Conservation (phyloP, 1,140 invertebrate species). For the Diuraphis noxia region DNA sequence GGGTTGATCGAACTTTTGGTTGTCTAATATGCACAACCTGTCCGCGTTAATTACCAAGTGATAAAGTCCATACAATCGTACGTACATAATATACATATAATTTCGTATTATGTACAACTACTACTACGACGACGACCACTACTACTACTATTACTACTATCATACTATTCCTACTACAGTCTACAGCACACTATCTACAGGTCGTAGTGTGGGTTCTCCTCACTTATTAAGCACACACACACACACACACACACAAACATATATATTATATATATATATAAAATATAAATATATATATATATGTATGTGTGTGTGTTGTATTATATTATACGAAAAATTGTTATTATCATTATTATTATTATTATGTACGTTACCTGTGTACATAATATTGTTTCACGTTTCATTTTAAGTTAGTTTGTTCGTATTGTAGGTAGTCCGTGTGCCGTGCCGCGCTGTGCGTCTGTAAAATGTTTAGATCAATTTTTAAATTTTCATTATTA, state of each 20-base stretch:
- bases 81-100: not conserved
- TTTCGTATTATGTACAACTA: not conserved
- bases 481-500: not conserved
- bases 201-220: not conserved
- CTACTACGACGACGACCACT: not conserved
- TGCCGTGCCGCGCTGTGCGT: not conserved
- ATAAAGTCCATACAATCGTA: conserved; percentile 4
- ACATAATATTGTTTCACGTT: conserved; percentile 18
- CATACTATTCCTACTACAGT: not conserved
- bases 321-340: not conserved
- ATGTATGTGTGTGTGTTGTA: not conserved
- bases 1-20: conserved; percentile 6
- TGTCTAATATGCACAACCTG: conserved; percentile 34
- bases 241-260: too few relatives aligned
- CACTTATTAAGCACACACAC: not conserved
- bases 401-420: conserved; percentile 8
- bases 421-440: conserved; percentile 20
- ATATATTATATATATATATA: too few relatives aligned
- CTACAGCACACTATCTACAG: not conserved
- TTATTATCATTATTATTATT: conserved; percentile 18
- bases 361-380: conserved; percentile 7
- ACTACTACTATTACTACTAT: not conserved
- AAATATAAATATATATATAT: not conserved
- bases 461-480: not conserved
- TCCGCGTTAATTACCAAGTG: not conserved